A percentile compares a stretch with the other conserved stretches of the same genome.
Conservation (phyloP, 2,888 invertebrate species). For the Patella caerulea region DNA sequence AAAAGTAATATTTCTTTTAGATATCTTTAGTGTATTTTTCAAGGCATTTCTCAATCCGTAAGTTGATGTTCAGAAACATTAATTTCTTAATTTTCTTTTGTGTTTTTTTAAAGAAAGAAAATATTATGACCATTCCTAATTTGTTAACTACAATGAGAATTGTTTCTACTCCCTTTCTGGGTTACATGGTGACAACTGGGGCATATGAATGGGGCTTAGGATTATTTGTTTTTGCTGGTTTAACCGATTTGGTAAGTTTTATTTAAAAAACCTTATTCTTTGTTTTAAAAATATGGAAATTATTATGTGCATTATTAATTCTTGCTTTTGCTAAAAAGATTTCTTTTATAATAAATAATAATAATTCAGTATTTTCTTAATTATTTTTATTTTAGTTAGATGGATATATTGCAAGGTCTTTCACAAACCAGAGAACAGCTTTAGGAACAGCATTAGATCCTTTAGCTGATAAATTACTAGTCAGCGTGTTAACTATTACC, state of each 20-base stretch:
- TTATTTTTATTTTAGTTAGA: slow-evolving; percentile 79
- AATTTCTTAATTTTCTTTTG: background rate
- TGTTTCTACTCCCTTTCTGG: slow-evolving; percentile 87
- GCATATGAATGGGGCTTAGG: slow-evolving; percentile 85
- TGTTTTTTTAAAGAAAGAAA: slow-evolving; percentile 78
- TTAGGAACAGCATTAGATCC: slow-evolving; percentile 97
- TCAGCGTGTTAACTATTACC: slow-evolving; percentile 89
- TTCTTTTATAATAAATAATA: too few relatives aligned
- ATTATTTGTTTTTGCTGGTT: slow-evolving; percentile 86
- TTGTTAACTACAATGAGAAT: slow-evolving; percentile 89
- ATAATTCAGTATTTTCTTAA: too few relatives aligned
- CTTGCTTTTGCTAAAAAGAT: too few relatives aligned
- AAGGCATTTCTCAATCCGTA: too few relatives aligned
- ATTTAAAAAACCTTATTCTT: too few relatives aligned
- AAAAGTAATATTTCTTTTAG: too few relatives aligned
- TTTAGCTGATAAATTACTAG: slow-evolving; percentile 94
- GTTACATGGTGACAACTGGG: slow-evolving; percentile 87
- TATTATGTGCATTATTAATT: too few relatives aligned
- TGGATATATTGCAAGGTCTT: slow-evolving; percentile 95
- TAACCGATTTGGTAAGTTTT: slow-evolving; percentile 75
- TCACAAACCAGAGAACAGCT: slow-evolving; percentile 90
- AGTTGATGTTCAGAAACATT: too few relatives aligned
- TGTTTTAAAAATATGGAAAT: too few relatives aligned
- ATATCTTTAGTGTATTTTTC: too few relatives aligned
- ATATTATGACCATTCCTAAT: slow-evolving; percentile 94